phyloP scores from a whole-genome alignment of 30 jellyfish, hydroid and myxozoan genomes.

The Hydractinia echinata region DNA sequence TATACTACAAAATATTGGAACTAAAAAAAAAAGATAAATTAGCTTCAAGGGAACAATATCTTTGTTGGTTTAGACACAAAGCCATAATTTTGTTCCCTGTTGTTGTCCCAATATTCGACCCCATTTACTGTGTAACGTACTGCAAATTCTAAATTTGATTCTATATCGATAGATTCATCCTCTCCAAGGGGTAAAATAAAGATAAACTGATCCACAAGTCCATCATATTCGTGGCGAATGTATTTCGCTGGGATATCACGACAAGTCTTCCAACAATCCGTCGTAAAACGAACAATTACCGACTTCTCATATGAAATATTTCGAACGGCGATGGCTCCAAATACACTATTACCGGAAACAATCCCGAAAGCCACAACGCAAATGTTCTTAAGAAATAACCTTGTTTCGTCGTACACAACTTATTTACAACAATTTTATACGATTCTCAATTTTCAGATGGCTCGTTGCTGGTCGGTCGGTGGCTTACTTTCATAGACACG shows the following conservation, averaged over 20 bases:
- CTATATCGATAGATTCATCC: neutral
- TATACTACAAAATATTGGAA: too few species aligned
- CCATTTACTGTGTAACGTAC: conserved; percentile 53
- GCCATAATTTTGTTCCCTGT: conserved; percentile 45
- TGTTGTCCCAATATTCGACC: conserved; percentile 79
- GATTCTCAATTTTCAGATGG: neutral
- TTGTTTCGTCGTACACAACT: conserved; percentile 28
- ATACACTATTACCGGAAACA: conserved; percentile 28
- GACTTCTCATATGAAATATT: conserved; percentile 55
- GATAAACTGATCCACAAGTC: conserved; percentile 51
- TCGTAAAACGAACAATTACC: conserved; percentile 43
- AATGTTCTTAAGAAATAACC: conserved; percentile 18
- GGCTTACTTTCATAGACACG: neutral
- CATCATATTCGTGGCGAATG: conserved; percentile 43
- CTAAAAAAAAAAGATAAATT: too few species aligned
- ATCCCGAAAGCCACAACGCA: conserved; percentile 28
- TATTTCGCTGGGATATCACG: conserved; percentile 49
- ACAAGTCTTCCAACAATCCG: conserved; percentile 51
- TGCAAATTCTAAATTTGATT: conserved; percentile 40
- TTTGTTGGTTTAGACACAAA: neutral
- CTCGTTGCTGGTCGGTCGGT: conserved; percentile 13
- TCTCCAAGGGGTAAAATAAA: conserved; percentile 2
- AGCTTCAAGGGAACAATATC: too few species aligned
- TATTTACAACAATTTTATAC: neutral
- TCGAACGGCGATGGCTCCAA: conserved; percentile 81